Base-by-base conservation (phyloP, 2,113 vertebrate genomes). In the Tretioscincus oriximinensis region DNA sequence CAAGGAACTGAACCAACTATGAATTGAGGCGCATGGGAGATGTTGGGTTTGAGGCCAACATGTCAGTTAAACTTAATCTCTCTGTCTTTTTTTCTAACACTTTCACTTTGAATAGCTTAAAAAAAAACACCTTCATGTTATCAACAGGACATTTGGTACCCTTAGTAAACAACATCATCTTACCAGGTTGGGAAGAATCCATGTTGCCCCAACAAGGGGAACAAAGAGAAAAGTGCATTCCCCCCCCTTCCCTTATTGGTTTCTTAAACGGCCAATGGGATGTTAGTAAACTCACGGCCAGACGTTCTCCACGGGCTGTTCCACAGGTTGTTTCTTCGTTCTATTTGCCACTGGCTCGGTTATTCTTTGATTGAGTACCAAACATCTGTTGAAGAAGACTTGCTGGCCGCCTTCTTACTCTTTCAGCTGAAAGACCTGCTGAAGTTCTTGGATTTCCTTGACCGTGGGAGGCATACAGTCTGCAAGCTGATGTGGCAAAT, bases 1-100 rank as follows among this genome's bases (percentile, higher is more conserved):
- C 80, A 78, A 87, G 83, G 89, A 90, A 73, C 80, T 76, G 82
- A 90, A 73, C 82, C 87, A 76, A 67, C 88, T 82, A 47, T 78
- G 84, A 66, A 60, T 92, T 90, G 83, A 91, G 93, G 86, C 84
- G 71, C 66, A 68, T 88, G 85, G 92, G 92, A 91, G 90, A 90
- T 73, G 29, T 83, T 90, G 85, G 92, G 93, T 88, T 85, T 81
- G 87, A 89, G 89, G 85, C 89, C 90, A 90, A 86, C 90, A 89
- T 90, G 90, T 85, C 88, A 88, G 89, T 84, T 92, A 90, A 86
- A 21, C 83, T 90, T 80, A 92, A 82, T 90, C 79, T 88, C 78
- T 77, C 66, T 89, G n/a, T 75, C 35, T 1, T 16, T 35, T 41
- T 18, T 26, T 20, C 64, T 65, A 28, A 77, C 89, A 89, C 84